Percentiles rank a stretch among this genome's conserved stretches.
phyloP scores from a whole-genome alignment of 1,140 invertebrate species.

The Adelges cooleyi region DNA sequence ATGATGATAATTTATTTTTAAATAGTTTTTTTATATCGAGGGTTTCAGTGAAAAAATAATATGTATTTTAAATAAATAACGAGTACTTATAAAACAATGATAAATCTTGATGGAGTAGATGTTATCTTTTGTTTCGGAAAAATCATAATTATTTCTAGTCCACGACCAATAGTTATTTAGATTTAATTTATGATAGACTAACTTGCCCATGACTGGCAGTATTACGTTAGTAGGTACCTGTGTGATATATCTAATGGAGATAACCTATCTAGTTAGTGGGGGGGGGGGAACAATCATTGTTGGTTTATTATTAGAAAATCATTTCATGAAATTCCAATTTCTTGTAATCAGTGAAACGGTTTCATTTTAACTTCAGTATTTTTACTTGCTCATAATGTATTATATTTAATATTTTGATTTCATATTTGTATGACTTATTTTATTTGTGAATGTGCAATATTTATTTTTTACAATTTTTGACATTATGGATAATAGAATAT shows the following conservation, averaged over 20 bases:
- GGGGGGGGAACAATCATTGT: neutral
- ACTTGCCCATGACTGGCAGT: neutral
- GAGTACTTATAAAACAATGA: too few relatives aligned
- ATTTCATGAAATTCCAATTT: constrained; percentile 6
- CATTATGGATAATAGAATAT: constrained; percentile 5
- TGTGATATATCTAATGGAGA: constrained; percentile 1
- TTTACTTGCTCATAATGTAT: neutral
- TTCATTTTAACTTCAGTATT: neutral
- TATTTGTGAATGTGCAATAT: neutral
- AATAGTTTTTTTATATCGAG: too few relatives aligned
- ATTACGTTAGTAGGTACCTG: neutral
- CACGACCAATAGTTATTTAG: too few relatives aligned
- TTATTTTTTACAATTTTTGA: neutral
- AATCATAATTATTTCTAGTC: too few relatives aligned
- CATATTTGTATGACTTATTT: neutral
- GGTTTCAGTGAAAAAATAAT: too few relatives aligned
- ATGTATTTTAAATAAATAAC: too few relatives aligned
- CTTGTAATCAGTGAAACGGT: neutral
- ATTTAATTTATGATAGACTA: too few relatives aligned
- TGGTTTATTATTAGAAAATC: constrained; percentile 20
- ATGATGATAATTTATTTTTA: too few relatives aligned
- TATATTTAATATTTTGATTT: neutral
- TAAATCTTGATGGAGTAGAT: too few relatives aligned
- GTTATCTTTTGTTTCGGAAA: too few relatives aligned
- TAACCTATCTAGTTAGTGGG: neutral